Percentiles rank a stretch among this genome's conserved stretches.
These are phyloP conservation scores for Liparis tanakae DNA, from an alignment of 2,797 vertebrate genomes.

Conservation along the genomic window DNA sequence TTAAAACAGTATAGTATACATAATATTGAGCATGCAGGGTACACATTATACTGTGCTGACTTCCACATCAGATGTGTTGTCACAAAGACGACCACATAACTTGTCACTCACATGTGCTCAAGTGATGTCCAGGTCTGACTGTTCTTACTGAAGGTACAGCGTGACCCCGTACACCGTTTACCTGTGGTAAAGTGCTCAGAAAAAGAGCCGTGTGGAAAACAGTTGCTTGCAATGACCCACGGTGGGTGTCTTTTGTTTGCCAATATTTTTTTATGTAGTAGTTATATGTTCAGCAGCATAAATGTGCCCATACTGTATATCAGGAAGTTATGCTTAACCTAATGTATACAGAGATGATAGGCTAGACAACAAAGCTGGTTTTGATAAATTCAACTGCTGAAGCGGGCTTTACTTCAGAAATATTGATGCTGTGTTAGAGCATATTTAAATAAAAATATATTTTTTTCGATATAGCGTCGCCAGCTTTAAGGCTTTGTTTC, in stretches of 20 bases:
- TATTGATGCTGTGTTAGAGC: neutral
- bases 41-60: neutral
- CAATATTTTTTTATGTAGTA: conserved; percentile 1
- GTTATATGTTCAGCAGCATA: conserved; percentile 1
- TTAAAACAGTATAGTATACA: neutral
- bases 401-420: neutral
- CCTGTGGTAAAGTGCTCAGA: conserved; percentile 5
- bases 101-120: neutral
- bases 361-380: neutral
- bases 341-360: neutral
- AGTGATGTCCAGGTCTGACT: neutral
- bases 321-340: neutral
- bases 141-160: neutral
- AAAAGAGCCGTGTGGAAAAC: conserved; percentile 2
- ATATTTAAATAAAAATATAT: neutral
- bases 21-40: neutral
- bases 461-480: neutral
- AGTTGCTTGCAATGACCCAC: neutral
- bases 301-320: conserved; percentile 8
- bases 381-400: conserved; percentile 3
- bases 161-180: neutral
- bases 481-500: neutral
- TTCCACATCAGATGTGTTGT: conserved; percentile 1
- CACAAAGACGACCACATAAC: conserved; percentile 3
- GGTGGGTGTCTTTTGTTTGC: conserved; percentile 2